Percentiles rank a stretch among this genome's conserved stretches.
Conservation (phyloP, 2,888 invertebrate genomes). For the Alitta virens region DNA sequence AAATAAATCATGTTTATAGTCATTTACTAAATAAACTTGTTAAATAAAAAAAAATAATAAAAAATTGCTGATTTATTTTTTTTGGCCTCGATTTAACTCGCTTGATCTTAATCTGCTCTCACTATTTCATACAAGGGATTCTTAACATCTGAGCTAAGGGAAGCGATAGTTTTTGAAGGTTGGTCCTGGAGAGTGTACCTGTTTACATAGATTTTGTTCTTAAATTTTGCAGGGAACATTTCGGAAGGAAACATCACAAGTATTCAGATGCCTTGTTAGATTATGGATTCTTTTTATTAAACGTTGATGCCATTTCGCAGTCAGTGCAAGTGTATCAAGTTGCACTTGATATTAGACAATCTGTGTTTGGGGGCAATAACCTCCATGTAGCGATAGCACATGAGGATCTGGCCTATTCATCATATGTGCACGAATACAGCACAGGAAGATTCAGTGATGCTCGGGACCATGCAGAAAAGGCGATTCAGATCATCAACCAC, state of each 20-base stretch:
- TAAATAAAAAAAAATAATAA: too few species aligned
- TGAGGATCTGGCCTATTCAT: constrained; percentile 89
- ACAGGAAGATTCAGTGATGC: constrained; percentile 82
- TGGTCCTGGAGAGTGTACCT: too few species aligned
- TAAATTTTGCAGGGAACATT: constrained; percentile 54
- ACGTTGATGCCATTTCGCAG: constrained; percentile 80
- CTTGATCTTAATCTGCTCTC: too few species aligned
- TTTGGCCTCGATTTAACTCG: too few species aligned
- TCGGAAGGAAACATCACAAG: constrained; percentile 69
- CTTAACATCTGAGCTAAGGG: too few species aligned
- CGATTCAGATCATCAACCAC: constrained; percentile 77
- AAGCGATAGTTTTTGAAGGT: too few species aligned
- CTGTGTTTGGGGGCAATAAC: constrained; percentile 79
- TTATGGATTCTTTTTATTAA: constrained; percentile 86
- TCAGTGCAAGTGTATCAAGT: constrained; percentile 79
- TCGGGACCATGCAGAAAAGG: constrained; percentile 77
- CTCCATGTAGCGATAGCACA: constrained; percentile 85
- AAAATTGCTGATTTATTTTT: too few species aligned
- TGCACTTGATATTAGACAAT: constrained; percentile 70
- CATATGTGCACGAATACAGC: constrained; percentile 88
- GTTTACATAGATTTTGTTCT: background rate
- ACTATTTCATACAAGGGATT: too few species aligned
- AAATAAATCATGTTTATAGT: too few species aligned
- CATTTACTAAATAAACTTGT: too few species aligned
- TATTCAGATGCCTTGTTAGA: constrained; percentile 82